Evolutionary conservation across 2,888 invertebrate genomes (phyloP).

Genomic region (Lithophane ornitopus): DNA sequence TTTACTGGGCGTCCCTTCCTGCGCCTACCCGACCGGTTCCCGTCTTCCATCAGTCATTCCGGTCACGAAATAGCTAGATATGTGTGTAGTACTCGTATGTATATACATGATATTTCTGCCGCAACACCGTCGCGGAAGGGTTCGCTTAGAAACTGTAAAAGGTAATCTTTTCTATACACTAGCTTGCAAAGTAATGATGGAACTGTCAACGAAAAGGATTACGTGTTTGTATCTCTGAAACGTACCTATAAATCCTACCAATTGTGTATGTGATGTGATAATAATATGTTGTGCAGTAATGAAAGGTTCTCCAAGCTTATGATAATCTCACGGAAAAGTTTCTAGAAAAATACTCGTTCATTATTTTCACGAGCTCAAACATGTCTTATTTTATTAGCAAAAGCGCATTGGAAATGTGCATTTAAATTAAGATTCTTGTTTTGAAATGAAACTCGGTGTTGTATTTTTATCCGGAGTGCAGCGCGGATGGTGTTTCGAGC

Average conservation of each 20-base stretch:
- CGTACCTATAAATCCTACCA: not conserved
- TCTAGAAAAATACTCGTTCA: conserved; percentile 16
- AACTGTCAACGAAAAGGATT: conserved; percentile 16
- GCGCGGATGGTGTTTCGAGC: conserved; percentile 20
- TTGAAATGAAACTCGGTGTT: conserved; percentile 38
- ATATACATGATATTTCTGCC: conserved; percentile 62
- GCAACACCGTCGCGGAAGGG: conserved; percentile 55
- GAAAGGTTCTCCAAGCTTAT: conserved; percentile 8
- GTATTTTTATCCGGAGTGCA: conserved; percentile 39
- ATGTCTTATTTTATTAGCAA: conserved; percentile 31
- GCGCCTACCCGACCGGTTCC: conserved; percentile 62
- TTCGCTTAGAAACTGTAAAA: conserved; percentile 51
- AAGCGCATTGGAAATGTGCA: conserved; percentile 26
- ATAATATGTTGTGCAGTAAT: not conserved
- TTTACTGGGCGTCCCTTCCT: conserved; percentile 66
- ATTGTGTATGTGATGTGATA: conserved; percentile 1
- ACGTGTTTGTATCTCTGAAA: conserved; percentile 15
- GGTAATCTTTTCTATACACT: conserved; percentile 59
- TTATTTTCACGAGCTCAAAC: conserved; percentile 23
- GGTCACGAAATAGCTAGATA: conserved; percentile 70
- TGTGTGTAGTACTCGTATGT: conserved; percentile 50
- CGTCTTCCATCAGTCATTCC: conserved; percentile 74
- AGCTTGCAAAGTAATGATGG: conserved; percentile 50
- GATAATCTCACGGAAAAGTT: conserved; percentile 29
- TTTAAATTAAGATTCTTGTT: conserved; percentile 39